phyloP scores from a whole-genome alignment of 2,113 vertebrate genomes.

The Pachycephala philippinensis region DNA sequence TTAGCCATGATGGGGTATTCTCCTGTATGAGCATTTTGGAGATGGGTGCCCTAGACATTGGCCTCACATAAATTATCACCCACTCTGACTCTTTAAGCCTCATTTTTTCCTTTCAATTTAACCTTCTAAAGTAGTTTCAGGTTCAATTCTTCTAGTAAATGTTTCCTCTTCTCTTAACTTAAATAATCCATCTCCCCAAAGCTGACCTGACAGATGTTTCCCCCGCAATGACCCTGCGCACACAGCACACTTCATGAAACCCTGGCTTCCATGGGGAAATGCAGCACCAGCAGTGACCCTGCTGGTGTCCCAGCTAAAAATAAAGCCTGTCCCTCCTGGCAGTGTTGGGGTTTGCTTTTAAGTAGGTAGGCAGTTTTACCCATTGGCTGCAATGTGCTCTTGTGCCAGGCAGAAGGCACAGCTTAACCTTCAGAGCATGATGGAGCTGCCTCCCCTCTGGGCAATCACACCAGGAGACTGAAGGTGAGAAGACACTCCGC shows the following conservation, averaged over 20 bases:
- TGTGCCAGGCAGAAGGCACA: slow-evolving; percentile 36
- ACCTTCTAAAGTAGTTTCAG: slow-evolving; percentile 28
- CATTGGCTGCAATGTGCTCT: slow-evolving; percentile 1
- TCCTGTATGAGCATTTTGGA: background rate
- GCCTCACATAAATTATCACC: background rate
- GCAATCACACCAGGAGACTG: background rate
- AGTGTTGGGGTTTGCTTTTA: slow-evolving; percentile 53
- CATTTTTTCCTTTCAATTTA: background rate
- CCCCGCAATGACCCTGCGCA: background rate
- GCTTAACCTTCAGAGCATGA: slow-evolving; percentile 46
- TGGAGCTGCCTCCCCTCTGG: background rate
- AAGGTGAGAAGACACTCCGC: slow-evolving; percentile 5
- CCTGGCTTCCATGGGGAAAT: slow-evolving; percentile 42
- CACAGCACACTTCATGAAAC: slow-evolving; percentile 34
- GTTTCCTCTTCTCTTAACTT: slow-evolving; percentile 35
- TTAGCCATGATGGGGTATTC: background rate
- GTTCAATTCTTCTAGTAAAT: slow-evolving; percentile 27
- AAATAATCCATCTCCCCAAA: slow-evolving; percentile 57
- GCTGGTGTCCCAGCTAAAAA: slow-evolving; percentile 61
- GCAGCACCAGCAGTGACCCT: slow-evolving; percentile 60
- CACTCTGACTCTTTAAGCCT: background rate
- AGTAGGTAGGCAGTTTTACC: slow-evolving; percentile 56
- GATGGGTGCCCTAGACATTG: background rate
- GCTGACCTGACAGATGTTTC: slow-evolving; percentile 58
- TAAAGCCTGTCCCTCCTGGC: slow-evolving; percentile 58